A percentile compares a stretch with the other conserved stretches of the same genome.
Conservation (phyloP, 2,888 invertebrate species). For the Drosophila anomelani region DNA sequence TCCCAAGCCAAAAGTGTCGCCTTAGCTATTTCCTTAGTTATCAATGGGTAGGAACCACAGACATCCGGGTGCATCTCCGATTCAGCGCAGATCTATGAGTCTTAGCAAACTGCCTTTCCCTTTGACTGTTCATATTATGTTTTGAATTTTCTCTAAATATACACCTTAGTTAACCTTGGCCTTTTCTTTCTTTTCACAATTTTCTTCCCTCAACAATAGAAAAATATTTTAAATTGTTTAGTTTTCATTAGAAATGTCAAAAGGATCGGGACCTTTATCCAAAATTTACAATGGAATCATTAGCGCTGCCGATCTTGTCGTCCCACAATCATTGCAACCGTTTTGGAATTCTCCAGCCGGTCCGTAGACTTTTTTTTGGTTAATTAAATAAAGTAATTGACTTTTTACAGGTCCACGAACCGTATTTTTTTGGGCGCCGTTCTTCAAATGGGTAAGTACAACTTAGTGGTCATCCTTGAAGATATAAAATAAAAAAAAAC, state of each 20-base stretch:
- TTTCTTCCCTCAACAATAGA: neutral
- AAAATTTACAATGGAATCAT: conserved; percentile 61
- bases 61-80: too few relatives aligned
- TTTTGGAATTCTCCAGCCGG: conserved; percentile 72
- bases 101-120: neutral
- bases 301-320: conserved; percentile 54
- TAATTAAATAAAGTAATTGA: neutral
- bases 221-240: neutral
- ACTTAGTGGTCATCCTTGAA: neutral
- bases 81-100: neutral
- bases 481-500: neutral
- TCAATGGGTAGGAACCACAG: too few relatives aligned
- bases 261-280: conserved; percentile 53
- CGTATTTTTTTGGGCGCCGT: conserved; percentile 77
- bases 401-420: conserved; percentile 68
- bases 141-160: neutral
- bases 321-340: conserved; percentile 59
- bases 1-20: too few relatives aligned
- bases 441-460: conserved; percentile 72
- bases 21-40: too few relatives aligned
- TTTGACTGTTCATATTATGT: neutral
- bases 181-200: neutral
- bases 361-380: conserved; percentile 8
- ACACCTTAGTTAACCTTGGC: neutral
- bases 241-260: conserved; percentile 45